Evolutionary conservation across 92 coral and sea anemone species (phyloP), one percentile per base, ranked within the genome.

Genomic region (Phymanthus crucifer): DNA sequence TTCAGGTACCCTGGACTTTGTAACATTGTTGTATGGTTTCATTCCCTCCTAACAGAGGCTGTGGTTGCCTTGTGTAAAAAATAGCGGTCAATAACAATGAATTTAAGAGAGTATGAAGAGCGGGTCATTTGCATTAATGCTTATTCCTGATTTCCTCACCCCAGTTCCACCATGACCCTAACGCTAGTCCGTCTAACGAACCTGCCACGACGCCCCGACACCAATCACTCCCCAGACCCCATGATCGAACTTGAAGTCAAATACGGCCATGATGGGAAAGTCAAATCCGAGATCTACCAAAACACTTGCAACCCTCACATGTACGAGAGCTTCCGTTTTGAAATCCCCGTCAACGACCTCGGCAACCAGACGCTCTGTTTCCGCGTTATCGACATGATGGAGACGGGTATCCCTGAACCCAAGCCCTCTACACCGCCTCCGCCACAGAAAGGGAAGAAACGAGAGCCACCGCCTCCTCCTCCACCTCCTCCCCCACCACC

Each of bases 321-420:
- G 86, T 91, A 96, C 43, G 99, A 96, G 74, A 96, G 98, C 78
- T 96, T 96, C 83, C 84, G 95, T 68, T 96, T 96, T 48, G 99
- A 96, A 38, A 91, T 96, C 9, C 97, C 97, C 19, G 93, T 94
- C 35, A 91, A 90, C 75, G 99, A 96, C 52, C 94, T 96, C 38
- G 94, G 94, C 26, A 88, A 84, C 56, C 99, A 96, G 84, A 96
- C 91, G 58, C 83, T 96, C 35, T 91, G 93, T 70, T 93, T 96
- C 82, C 88, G 92, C 70, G 86, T 96, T 56, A 93, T 94, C 52
- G 99, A 96, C 74, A 85, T 94, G 87, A 90, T 92, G 87, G 83
- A 87, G 77, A 87, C 93, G 7, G 89, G 88, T 34, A 80, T 90
- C 47, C 91, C 94, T 2, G 83, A 76, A 64, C 90, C 92, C 2